Evolutionary conservation across 1,140 invertebrate species (phyloP), one percentile per base, ranked within the genome.

Genomic region (Drosophila parvula): DNA sequence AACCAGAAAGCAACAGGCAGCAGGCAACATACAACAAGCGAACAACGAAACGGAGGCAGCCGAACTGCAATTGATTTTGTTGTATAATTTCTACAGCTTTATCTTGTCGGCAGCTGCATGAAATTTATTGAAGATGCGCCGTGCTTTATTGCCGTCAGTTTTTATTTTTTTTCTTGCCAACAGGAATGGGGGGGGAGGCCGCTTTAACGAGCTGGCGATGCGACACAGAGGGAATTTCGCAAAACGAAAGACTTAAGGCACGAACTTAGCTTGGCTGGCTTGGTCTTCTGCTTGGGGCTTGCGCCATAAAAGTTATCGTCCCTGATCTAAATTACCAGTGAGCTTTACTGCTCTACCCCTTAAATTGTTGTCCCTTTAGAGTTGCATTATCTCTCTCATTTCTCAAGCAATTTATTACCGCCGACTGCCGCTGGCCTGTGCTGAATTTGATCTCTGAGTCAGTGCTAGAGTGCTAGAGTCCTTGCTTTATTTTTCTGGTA

Each of bases 1-100:
- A 51, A 44, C 56, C 32, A 53, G 50, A 36, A 57, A 44, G n/a
- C 36, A 36, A 36, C 18, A 12, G 16, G 8, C 40, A 69, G 45
- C 44, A 47, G 64, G 9, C 58, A 36, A 8, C 59, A 43, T 28
- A 16, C n/a, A 36, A 38, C 27, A 43, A 12, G 22, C 30, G 14
- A 69, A 30, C 68, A 71, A 53, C 32, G 32, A 81, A 82, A 82
- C 77, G 28, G 65, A 43, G 61, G 65, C 63, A 38, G 32, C 34
- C 64, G 64, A 71, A 48, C 41, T 80, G 77, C 81, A 84, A 84
- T 84, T 84, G 81, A 83, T 83, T 83, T 83, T 79, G 81, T 83
- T 83, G 81, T 83, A 83, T 84, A 84, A 84, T 84, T 84, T 79
- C 67, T 84, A 84, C 81, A 74, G 67, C 71, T 77, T 79, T 71